These are phyloP conservation scores for Ophiothrix spiculata DNA, from an alignment of 35 echinoderm and acorn worm genomes.

Conservation along the genomic window DNA sequence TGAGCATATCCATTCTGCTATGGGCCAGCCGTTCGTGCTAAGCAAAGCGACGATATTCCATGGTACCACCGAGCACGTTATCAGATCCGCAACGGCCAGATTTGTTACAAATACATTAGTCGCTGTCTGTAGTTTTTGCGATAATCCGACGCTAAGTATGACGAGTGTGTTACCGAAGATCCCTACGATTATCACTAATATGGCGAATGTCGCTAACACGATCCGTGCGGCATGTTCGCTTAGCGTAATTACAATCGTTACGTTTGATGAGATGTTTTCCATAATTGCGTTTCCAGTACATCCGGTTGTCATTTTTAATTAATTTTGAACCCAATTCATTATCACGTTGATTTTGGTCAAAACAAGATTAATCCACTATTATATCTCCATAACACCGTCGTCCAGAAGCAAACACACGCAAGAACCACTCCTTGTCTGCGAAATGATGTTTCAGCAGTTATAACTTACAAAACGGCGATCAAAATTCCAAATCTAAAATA, in stretches of 20 bases:
- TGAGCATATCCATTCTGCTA: not conserved
- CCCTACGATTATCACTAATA: not conserved
- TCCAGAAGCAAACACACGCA: no score
- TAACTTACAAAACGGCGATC: no score
- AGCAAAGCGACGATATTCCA: not conserved
- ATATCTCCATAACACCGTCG: no score
- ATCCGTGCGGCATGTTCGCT: not conserved
- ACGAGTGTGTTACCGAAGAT: conserved; percentile 29
- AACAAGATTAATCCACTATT: no score
- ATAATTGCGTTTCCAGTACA: not conserved
- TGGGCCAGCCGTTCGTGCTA: not conserved
- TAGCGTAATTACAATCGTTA: not conserved
- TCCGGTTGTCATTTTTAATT: not conserved
- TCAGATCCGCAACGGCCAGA: conserved; percentile 31
- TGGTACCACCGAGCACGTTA: not conserved
- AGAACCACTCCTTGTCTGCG: no score
- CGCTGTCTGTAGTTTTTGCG: conserved; percentile 27
- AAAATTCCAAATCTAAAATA: no score
- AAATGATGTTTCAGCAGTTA: no score
- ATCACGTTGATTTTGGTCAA: not conserved
- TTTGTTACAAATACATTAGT: conserved; percentile 39
- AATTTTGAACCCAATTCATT: no score
- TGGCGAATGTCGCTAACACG: not conserved
- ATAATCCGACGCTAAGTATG: conserved; percentile 24
- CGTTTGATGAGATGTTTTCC: not conserved